Evolutionary conservation across 2,113 vertebrate genomes (phyloP).

Genomic region (Trogon surrucura): DNA sequence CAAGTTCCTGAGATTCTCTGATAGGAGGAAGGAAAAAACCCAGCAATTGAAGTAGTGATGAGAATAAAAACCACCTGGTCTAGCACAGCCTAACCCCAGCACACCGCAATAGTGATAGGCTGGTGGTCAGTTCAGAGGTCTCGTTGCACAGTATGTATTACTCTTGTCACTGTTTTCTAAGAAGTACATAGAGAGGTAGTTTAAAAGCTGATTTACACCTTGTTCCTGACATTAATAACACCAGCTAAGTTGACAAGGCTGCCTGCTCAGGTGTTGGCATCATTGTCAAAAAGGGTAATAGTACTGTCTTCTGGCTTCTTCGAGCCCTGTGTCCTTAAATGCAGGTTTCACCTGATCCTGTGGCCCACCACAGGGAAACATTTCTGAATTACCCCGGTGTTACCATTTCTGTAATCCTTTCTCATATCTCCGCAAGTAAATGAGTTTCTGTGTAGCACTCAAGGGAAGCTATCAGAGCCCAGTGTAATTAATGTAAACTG

Average conservation of each 20-base stretch:
- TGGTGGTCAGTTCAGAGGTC: not conserved
- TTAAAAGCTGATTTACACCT: not conserved
- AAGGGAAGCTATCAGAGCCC: not conserved
- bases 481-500: not conserved
- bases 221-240: not conserved
- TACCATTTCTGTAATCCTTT: not conserved
- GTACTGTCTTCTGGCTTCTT: not conserved
- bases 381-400: not conserved
- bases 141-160: rapidly evolving
- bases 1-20: not conserved
- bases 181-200: not conserved
- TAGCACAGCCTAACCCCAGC: not conserved
- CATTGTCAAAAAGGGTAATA: not conserved
- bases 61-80: not conserved
- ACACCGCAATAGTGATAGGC: not conserved
- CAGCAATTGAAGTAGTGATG: not conserved
- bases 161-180: not conserved
- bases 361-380: not conserved
- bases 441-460: not conserved
- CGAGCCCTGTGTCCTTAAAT: not conserved
- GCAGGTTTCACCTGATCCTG: not conserved
- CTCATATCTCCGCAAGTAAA: not conserved
- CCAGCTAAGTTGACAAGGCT: not conserved
- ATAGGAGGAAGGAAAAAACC: not conserved
- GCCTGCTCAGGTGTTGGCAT: not conserved